Percentiles rank a stretch among this genome's conserved stretches.
phyloP scores from a whole-genome alignment of 2,888 invertebrate genomes.

The Aphidoletes aphidimyza region DNA sequence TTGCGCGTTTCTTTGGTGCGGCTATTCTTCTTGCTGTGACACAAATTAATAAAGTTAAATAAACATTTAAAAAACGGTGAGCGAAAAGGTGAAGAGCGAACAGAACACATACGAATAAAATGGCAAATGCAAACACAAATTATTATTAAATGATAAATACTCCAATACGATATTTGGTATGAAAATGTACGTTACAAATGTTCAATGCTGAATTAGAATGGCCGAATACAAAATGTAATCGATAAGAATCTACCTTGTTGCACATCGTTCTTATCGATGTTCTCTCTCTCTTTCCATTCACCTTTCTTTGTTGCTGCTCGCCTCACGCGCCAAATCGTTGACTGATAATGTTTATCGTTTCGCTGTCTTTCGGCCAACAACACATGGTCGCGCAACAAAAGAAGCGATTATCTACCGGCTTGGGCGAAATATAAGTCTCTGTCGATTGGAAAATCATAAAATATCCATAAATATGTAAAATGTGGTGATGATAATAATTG shows the following conservation, averaged over 20 bases:
- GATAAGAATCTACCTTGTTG: constrained; percentile 6
- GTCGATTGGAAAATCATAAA: no score
- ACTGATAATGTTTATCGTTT: constrained; percentile 28
- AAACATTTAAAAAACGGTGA: constrained; percentile 42
- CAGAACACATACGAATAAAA: neutral
- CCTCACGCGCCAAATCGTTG: neutral
- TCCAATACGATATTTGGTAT: neutral
- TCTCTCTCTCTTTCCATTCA: neutral
- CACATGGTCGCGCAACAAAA: neutral
- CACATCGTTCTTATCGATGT: constrained; percentile 43
- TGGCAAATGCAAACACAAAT: neutral
- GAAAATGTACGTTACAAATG: neutral
- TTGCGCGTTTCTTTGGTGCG: neutral
- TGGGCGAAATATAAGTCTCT: no score
- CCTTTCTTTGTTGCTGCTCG: no score
- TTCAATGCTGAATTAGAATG: neutral
- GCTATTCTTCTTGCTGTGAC: constrained; percentile 53
- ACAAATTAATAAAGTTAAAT: constrained; percentile 53
- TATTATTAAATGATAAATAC: constrained; percentile 53
- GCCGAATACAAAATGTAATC: neutral
- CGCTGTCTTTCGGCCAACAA: no score
- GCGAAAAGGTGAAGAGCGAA: constrained; percentile 16
- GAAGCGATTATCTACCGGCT: constrained; percentile 10
- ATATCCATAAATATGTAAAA: constrained; percentile 50
- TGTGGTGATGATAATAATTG: constrained; percentile 54